Base-by-base conservation (phyloP, 2,888 invertebrate genomes). In the Dorcus hopei region DNA sequence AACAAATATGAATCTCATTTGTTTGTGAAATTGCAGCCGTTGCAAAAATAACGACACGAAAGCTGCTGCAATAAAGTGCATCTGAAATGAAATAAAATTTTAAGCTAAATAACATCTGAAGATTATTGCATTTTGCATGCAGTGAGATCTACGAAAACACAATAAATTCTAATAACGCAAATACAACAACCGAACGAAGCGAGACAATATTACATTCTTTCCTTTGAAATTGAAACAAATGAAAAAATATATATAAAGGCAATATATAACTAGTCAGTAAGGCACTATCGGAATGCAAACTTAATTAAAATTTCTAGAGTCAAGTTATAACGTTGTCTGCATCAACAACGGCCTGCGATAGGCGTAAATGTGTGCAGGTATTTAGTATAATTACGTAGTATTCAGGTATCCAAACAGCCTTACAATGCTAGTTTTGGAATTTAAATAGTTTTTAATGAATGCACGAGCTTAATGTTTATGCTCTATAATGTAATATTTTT, bases 251-350 rank as follows among this genome's bases (percentile, higher is more conserved):
- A 38, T 38, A 16, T 49, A 54, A 42, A 38, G 33, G 38, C 16
- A 56, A 51, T 9, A 39, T 39, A 38, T 38, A 16, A 11, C 50
- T 14, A 14, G 39, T 38, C 50, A 49, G 38, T 14, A 19, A 38
- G 50, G 45, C 51, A 53, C 57, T 61, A 59, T 61, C 61, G 59
- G 63, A 62, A 64, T 62, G 58, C 57, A 58, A 62, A 62, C 60
- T 64, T 62, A 62, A 64, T 62, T 62, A 64, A 64, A 62, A 64
- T 62, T 61, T 59, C 51, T 62, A 26, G 40, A 48, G 54, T 49
- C 53, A 41, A 54, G 38, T 41, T 48, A 54, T 53, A 23, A 53
- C 23, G 48, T 49, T 16, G 48, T 49, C 40, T 19, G 54, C 48
- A 19, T 45, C 45, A 23, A 45, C 19, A 11, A 45, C 16, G 16